Base-by-base conservation (phyloP, 2,797 vertebrate genomes). In the Acanthis flammea region DNA sequence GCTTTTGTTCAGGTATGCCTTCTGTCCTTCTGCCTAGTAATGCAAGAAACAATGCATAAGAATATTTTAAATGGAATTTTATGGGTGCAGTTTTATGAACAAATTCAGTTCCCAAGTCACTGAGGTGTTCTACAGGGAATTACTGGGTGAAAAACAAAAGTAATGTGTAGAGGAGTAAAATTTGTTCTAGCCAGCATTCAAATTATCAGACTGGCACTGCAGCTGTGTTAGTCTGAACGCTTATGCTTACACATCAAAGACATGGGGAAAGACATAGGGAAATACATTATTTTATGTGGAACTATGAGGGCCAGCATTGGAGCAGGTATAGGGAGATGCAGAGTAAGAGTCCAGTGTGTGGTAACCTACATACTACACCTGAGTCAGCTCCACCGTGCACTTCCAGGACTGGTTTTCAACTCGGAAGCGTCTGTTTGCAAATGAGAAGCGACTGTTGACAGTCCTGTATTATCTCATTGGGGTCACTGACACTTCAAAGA, bases 401-500 rank as follows among this genome's bases (percentile, higher is more conserved):
- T 88, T 97, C 68, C 66, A 72, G 19, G 87, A 66, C 91, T 70
- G 66, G 75, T 94, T 96, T 93, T 91, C 72, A 75, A 5, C 58
- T 92, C 2, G 0, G 75, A 80, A 83, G 28, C 33, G 33, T 81
- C 87, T 58, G 13, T 92, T 92, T 80, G 70, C 75, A 94, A 95
- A 93, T 55, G 73, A 93, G 91, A 72, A 65, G 54, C 0, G 0
- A 87, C 57, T 79, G 35, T 22, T 80, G 85, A 57, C 85, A 77
- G 85, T 27, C 54, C 73, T 88, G 0, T 48, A 12, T 67, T 44
- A 84, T 78, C 73, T 90, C 55, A 42, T 2, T 58, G 39, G 76
- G 54, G 78, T 86, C 92, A 91, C 39, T 71, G 72, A 16, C 50
- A 28, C 81, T 92, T 93, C 89, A 88, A 91, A 94, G 84, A 85